Evolutionary conservation across 1,140 invertebrate species (phyloP).

Genomic region (Ceratina japonica): DNA sequence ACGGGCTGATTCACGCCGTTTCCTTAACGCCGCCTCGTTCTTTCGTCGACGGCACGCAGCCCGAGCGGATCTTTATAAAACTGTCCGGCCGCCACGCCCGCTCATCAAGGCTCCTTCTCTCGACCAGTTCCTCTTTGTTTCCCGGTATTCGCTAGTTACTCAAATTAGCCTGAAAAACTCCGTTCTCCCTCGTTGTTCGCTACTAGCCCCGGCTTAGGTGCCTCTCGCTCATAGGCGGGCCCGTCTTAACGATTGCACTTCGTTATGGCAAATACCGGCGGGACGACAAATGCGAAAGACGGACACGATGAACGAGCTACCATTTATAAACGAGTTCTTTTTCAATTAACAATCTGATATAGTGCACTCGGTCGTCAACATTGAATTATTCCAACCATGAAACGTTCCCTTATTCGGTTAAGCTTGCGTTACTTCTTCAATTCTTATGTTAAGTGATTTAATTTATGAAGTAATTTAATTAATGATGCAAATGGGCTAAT

Average conservation of each 20-base stretch:
- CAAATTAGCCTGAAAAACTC: conserved; percentile 74
- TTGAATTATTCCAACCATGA: background rate
- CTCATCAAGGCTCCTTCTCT: conserved; percentile 59
- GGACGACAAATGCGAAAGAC: background rate
- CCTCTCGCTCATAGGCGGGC: conserved; percentile 12
- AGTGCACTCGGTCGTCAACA: background rate
- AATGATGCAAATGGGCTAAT: too few species aligned
- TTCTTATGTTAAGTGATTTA: too few species aligned
- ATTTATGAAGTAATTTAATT: too few species aligned
- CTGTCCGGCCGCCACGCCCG: conserved; percentile 59
- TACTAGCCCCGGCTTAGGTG: conserved; percentile 18
- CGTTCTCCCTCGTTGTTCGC: conserved; percentile 20
- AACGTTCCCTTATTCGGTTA: background rate
- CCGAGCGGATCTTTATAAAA: conserved; percentile 54
- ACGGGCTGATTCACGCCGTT: conserved; percentile 33
- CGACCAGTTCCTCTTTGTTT: conserved; percentile 67
- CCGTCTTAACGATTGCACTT: conserved; percentile 12
- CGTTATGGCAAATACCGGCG: conserved; percentile 23
- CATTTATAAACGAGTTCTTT: too few species aligned
- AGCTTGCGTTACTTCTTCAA: background rate
- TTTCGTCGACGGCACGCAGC: conserved; percentile 10
- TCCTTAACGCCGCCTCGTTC: conserved; percentile 17
- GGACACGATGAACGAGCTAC: background rate
- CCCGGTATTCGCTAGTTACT: conserved; percentile 71
- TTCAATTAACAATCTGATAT: background rate